These are phyloP conservation scores for Listronotus bonariensis DNA, from an alignment of 1,140 invertebrate species.

Conservation along the genomic window DNA sequence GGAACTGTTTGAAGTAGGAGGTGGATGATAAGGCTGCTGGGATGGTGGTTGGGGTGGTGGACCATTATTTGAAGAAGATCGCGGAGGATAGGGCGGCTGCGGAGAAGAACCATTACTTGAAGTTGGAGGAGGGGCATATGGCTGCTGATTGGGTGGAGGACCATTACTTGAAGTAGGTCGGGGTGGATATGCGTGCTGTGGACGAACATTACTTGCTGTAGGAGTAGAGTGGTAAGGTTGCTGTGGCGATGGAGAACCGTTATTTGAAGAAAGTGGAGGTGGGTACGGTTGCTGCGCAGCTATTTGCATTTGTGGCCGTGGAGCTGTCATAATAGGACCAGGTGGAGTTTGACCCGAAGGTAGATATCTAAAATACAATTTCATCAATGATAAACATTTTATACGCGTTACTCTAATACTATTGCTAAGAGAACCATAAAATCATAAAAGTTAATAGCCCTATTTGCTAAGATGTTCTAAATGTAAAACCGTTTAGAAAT, in stretches of 20 bases:
- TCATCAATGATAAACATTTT: neutral
- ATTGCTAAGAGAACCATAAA: no score
- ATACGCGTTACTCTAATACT: no score
- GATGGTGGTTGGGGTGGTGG: conserved; percentile 10
- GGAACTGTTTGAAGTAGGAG: conserved; percentile 33
- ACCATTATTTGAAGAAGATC: neutral
- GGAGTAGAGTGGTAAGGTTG: conserved; percentile 47
- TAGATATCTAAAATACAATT: conserved; percentile 5
- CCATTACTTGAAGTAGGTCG: neutral
- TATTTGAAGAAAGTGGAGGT: conserved; percentile 43
- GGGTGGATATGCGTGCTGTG: neutral
- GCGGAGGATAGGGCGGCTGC: neutral
- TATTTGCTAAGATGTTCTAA: no score
- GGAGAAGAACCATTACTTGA: conserved; percentile 6
- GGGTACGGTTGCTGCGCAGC: conserved; percentile 52
- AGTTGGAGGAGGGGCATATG: conserved; percentile 2
- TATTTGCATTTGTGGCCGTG: conserved; percentile 2
- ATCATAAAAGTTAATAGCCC: no score
- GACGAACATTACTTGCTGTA: conserved; percentile 48
- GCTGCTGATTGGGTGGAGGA: neutral
- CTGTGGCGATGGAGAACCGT: conserved; percentile 27
- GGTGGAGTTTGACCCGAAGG: conserved; percentile 2
- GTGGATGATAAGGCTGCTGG: conserved; percentile 51
- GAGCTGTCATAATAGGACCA: neutral
- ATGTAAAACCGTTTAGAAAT: no score